These are phyloP conservation scores for Cactoblastis cactorum DNA, from an alignment of 2,888 invertebrate species.

Conservation along the genomic window DNA sequence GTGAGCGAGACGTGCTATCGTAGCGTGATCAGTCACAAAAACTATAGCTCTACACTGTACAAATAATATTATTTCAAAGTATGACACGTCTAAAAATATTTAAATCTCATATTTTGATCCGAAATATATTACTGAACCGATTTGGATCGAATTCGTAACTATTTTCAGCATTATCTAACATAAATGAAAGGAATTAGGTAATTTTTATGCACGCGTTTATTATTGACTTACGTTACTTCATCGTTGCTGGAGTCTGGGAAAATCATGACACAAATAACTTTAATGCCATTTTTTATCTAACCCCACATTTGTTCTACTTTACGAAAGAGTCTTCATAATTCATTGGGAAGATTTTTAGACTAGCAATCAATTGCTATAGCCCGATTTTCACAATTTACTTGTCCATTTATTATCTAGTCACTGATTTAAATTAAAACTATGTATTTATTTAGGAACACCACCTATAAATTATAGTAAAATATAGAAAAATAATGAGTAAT, in stretches of 20 bases:
- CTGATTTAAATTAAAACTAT: background rate
- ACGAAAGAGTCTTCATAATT: background rate
- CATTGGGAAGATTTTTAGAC: background rate
- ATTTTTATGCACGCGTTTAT: background rate
- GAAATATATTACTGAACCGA: no score
- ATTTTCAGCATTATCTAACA: no score
- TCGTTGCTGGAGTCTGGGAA: background rate
- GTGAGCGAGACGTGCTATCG: no score
- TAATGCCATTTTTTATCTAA: background rate
- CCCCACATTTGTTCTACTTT: background rate
- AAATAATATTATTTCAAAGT: no score
- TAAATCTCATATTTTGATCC: no score
- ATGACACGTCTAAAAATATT: no score
- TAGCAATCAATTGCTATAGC: background rate
- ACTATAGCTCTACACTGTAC: no score
- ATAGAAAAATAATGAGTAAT: background rate
- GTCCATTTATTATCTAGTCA: background rate
- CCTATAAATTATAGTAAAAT: background rate
- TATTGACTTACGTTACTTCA: conserved; percentile 26
- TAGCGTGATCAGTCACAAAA: no score
- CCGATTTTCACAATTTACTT: background rate
- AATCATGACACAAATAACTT: background rate
- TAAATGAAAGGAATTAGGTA: no score
- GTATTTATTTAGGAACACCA: background rate
- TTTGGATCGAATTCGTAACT: no score